Conservation (phyloP, 2,113 vertebrate species). For the Coptodon bakossiorum region DNA sequence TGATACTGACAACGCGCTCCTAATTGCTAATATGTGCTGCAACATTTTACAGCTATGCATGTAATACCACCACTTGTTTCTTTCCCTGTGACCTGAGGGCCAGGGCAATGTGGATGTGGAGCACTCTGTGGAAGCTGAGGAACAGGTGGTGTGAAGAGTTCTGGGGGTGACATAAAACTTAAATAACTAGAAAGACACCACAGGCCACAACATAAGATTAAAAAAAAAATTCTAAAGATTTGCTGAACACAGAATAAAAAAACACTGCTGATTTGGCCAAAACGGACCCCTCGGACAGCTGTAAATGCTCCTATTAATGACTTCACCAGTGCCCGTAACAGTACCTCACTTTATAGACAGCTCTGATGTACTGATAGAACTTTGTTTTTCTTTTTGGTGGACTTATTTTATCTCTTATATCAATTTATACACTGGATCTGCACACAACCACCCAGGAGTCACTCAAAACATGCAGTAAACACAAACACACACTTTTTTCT, state of each 20-base stretch:
- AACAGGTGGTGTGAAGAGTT: neutral
- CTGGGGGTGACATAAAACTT: neutral
- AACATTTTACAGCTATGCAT: no score
- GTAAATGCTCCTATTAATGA: neutral
- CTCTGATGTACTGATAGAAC: neutral
- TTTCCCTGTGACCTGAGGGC: no score
- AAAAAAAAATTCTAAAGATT: neutral
- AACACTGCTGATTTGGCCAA: neutral
- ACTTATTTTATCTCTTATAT: neutral
- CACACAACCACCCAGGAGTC: accelerated
- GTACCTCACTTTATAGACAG: neutral
- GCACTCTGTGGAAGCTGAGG: neutral
- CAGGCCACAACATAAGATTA: neutral
- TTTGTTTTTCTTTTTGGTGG: neutral
- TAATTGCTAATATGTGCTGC: no score
- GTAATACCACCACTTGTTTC: no score
- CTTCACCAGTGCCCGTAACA: neutral
- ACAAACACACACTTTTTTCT: neutral
- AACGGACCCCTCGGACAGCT: neutral
- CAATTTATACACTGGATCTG: neutral
- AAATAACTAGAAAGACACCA: neutral
- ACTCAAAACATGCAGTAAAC: neutral
- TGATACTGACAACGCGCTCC: no score
- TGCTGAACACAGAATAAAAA: neutral
- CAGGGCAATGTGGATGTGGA: neutral